Conservation (phyloP, 2,113 vertebrate species). For the Triplophysa tibetana region DNA sequence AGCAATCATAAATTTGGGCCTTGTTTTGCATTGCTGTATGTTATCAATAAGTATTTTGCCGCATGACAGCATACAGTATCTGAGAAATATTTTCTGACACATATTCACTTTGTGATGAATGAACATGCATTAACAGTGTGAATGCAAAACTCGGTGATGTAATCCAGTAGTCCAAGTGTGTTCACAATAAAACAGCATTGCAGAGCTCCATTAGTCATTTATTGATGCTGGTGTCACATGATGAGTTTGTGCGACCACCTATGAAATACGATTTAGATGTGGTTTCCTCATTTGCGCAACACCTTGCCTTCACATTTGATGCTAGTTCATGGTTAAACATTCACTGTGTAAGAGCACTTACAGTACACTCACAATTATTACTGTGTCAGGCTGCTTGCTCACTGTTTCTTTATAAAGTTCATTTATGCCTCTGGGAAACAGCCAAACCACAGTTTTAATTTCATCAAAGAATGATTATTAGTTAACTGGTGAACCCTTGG, state of each 20-base stretch:
- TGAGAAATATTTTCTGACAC: conserved; percentile 16
- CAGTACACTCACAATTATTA: neutral
- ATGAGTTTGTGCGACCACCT: conserved; percentile 19
- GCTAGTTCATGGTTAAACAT: neutral
- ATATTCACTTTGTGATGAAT: neutral
- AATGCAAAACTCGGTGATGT: conserved; percentile 4
- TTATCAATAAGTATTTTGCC: neutral
- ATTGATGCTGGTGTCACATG: conserved; percentile 30
- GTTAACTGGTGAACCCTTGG: neutral
- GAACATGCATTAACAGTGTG: conserved; percentile 12
- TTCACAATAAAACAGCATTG: conserved; percentile 13
- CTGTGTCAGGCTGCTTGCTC: neutral
- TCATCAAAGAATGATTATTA: neutral
- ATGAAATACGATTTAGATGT: conserved; percentile 4
- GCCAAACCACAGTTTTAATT: neutral
- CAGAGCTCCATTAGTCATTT: conserved; percentile 4
- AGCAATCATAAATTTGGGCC: neutral
- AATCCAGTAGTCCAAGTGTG: neutral
- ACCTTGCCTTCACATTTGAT: neutral
- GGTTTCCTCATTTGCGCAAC: neutral
- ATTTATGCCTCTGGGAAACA: neutral
- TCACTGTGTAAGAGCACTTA: neutral
- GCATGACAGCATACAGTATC: neutral
- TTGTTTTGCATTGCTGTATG: neutral
- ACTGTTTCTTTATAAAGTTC: neutral